Conservation (phyloP, 2,888 invertebrate species). For the Scaptomyza reducta region DNA sequence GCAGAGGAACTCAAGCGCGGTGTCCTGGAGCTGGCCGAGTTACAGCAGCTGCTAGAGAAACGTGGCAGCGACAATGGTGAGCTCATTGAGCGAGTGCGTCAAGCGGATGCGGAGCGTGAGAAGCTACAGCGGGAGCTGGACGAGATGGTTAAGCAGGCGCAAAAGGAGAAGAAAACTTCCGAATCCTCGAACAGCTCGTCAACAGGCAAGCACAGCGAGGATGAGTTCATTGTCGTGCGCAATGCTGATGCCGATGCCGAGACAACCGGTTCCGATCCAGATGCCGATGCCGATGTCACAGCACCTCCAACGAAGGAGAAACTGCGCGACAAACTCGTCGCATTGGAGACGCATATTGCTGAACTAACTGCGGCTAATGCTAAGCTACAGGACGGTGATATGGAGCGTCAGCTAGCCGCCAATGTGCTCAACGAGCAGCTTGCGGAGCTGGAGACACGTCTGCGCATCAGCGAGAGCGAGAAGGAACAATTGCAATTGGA, state of each 20-base stretch:
- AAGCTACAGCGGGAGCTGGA: slow-evolving; percentile 76
- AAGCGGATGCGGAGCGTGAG: slow-evolving; percentile 74
- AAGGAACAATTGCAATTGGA: slow-evolving; percentile 79
- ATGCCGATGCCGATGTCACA: slow-evolving; percentile 52
- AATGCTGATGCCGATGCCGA: slow-evolving; percentile 75
- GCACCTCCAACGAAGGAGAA: slow-evolving; percentile 75
- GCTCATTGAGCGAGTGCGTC: slow-evolving; percentile 76
- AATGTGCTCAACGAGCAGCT: slow-evolving; percentile 74
- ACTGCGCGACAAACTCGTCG: slow-evolving; percentile 82
- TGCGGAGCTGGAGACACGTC: slow-evolving; percentile 68
- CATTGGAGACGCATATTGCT: slow-evolving; percentile 74
- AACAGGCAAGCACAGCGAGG: slow-evolving; percentile 80
- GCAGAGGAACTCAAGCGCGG: slow-evolving; percentile 71
- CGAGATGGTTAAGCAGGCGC: slow-evolving; percentile 56
- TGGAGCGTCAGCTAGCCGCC: slow-evolving; percentile 76
- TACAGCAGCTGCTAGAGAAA: slow-evolving; percentile 77
- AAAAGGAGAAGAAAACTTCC: slow-evolving; percentile 78
- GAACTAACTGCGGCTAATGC: slow-evolving; percentile 73
- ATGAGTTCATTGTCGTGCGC: slow-evolving; percentile 82
- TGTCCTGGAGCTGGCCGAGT: slow-evolving; percentile 69
- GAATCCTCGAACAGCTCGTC: slow-evolving; percentile 77
- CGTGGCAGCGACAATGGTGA: slow-evolving; percentile 76
- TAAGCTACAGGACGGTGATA: slow-evolving; percentile 76
- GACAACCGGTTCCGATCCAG: slow-evolving; percentile 45
- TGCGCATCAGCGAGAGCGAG: slow-evolving; percentile 73